Conservation (phyloP, 2,113 vertebrate genomes). For the Sylvietta virens region DNA sequence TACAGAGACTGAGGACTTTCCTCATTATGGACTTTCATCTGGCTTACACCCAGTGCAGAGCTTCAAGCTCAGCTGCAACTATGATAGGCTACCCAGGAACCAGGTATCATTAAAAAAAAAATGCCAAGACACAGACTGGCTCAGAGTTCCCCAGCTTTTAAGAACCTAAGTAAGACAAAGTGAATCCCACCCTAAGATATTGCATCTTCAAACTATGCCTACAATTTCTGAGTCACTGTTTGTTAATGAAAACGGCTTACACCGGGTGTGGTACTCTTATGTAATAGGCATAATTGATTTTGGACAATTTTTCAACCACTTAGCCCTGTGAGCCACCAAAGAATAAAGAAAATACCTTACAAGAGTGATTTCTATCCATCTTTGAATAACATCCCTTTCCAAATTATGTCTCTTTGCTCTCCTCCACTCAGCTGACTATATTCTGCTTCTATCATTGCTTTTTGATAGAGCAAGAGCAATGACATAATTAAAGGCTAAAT, state of each 20-base stretch:
- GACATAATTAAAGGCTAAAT: neutral
- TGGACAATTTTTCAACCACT: constrained; percentile 37
- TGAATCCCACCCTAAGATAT: neutral
- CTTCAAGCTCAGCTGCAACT: neutral
- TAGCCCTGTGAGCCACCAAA: constrained; percentile 6
- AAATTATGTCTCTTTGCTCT: neutral
- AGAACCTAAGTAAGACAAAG: neutral
- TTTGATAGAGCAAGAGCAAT: neutral
- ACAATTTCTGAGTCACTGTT: constrained; percentile 7
- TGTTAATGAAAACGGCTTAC: constrained; percentile 44
- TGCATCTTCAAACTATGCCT: neutral
- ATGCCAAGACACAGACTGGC: neutral
- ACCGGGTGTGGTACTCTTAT: constrained; percentile 53
- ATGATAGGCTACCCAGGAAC: neutral
- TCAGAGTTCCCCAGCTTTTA: neutral
- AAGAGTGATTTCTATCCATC: neutral
- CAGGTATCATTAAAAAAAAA: neutral
- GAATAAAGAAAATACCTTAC: constrained; percentile 15
- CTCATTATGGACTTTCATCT: neutral
- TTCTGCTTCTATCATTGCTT: neutral
- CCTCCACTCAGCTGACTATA: neutral
- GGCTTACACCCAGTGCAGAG: neutral
- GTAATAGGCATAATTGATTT: constrained; percentile 44
- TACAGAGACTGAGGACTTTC: neutral
- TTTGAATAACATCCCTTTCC: neutral